phyloP scores from a whole-genome alignment of 2,113 vertebrate genomes.

The Antechinus flavipes region DNA sequence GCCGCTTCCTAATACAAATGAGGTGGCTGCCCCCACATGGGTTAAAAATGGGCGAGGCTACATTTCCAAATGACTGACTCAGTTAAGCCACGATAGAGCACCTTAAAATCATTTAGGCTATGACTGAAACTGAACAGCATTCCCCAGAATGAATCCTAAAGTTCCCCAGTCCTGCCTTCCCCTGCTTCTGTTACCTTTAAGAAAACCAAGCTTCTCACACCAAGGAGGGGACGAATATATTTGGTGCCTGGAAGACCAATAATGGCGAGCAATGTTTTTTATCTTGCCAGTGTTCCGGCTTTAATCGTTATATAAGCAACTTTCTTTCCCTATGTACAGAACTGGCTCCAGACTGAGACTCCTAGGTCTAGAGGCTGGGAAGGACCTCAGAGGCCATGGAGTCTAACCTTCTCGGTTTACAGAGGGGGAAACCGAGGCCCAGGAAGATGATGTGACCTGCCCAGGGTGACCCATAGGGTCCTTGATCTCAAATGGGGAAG shows the following conservation, averaged over 20 bases:
- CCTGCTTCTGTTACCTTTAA: slow-evolving; percentile 37
- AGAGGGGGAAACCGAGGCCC: neutral
- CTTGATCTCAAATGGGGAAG: neutral
- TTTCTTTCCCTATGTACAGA: slow-evolving; percentile 42
- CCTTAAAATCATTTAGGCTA: slow-evolving; percentile 52
- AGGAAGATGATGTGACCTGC: slow-evolving; percentile 56
- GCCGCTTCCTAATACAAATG: slow-evolving; percentile 63
- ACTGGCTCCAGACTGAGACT: neutral
- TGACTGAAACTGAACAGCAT: slow-evolving; percentile 43
- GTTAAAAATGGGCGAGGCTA: slow-evolving; percentile 60
- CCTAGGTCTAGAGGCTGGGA: neutral
- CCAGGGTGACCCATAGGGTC: neutral
- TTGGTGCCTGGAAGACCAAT: slow-evolving; percentile 27
- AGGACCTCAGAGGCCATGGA: neutral
- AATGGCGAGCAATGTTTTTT: slow-evolving; percentile 45
- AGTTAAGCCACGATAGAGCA: slow-evolving; percentile 51
- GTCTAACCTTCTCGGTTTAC: neutral
- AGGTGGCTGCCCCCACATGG: slow-evolving; percentile 38
- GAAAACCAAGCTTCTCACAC: slow-evolving; percentile 12
- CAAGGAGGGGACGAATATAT: slow-evolving; percentile 15
- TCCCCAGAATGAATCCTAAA: slow-evolving; percentile 46
- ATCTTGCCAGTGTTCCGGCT: slow-evolving; percentile 51
- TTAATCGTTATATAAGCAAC: slow-evolving; percentile 21
- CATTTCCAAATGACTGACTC: slow-evolving; percentile 67
- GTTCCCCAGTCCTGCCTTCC: slow-evolving; percentile 39